phyloP scores from a whole-genome alignment of 1,140 invertebrate genomes.

The Prorops nasuta region DNA sequence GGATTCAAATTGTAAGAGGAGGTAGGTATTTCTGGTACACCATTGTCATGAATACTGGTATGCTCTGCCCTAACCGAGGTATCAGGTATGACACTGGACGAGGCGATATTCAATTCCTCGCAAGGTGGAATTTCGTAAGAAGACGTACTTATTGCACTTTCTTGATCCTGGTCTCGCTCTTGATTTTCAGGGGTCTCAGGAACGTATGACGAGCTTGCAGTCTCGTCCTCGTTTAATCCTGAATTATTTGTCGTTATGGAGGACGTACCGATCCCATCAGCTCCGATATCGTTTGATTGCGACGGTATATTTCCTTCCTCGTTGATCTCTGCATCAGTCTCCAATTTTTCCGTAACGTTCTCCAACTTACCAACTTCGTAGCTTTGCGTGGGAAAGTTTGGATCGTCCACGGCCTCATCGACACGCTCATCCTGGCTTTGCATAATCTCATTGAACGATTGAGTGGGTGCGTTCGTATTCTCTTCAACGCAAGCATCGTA shows the following conservation, averaged over 20 bases:
- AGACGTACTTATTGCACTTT: constrained; percentile 53
- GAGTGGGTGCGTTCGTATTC: constrained; percentile 41
- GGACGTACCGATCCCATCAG: constrained; percentile 47
- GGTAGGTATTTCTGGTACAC: constrained; percentile 49
- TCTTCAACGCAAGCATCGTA: constrained; percentile 27
- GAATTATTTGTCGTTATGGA: constrained; percentile 43
- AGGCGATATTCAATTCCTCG: constrained; percentile 51
- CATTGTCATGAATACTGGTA: constrained; percentile 49
- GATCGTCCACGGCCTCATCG: constrained; percentile 36
- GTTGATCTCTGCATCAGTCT: constrained; percentile 44
- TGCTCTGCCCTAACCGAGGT: constrained; percentile 42
- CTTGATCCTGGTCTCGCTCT: constrained; percentile 53
- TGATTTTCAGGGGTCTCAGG: constrained; percentile 54
- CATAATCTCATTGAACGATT: constrained; percentile 47
- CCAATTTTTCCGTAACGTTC: constrained; percentile 35
- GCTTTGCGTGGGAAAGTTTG: constrained; percentile 49
- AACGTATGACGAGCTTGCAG: constrained; percentile 51
- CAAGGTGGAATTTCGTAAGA: constrained; percentile 54
- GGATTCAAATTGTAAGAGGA: constrained; percentile 51
- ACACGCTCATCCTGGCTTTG: constrained; percentile 33
- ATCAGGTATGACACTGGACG: constrained; percentile 48
- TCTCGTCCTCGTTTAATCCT: constrained; percentile 50
- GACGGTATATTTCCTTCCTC: constrained; percentile 51
- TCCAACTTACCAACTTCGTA: constrained; percentile 48
- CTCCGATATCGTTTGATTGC: constrained; percentile 48